These are phyloP conservation scores for Macaca nemestrina DNA, from an alignment of 2,113 vertebrate species.

Conservation along the genomic window DNA sequence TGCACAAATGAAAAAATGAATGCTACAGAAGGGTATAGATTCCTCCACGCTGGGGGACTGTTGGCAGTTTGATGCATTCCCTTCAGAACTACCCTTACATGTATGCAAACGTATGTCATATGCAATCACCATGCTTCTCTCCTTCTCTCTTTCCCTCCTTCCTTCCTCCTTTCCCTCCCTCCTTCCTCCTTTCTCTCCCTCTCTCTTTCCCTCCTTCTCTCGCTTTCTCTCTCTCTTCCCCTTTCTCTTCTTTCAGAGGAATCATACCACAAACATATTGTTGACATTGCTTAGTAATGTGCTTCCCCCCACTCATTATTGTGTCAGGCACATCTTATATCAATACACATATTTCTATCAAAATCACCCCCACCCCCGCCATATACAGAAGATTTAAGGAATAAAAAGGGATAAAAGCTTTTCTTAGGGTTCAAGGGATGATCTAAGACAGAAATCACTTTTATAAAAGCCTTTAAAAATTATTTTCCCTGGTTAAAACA, in stretches of 20 bases:
- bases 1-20: not conserved
- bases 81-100: not conserved
- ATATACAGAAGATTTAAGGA: not conserved
- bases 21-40: not conserved
- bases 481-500: not conserved
- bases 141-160: no score
- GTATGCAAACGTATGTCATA: not conserved
- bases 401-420: not conserved
- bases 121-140: no score
- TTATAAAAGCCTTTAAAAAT: constrained; percentile 35
- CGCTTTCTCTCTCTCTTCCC: no score
- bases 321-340: not conserved
- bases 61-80: not conserved
- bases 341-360: not conserved
- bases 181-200: no score
- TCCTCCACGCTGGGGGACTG: not conserved
- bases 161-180: no score
- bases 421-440: not conserved
- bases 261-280: no score
- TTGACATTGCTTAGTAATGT: not conserved
- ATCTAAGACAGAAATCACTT: constrained; percentile 4
- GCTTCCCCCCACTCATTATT: not conserved
- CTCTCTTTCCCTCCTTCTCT: no score
- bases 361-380: not conserved
- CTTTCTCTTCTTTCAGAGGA: not conserved